phyloP scores from a whole-genome alignment of 2,113 vertebrate species.

The Labeo catla region DNA sequence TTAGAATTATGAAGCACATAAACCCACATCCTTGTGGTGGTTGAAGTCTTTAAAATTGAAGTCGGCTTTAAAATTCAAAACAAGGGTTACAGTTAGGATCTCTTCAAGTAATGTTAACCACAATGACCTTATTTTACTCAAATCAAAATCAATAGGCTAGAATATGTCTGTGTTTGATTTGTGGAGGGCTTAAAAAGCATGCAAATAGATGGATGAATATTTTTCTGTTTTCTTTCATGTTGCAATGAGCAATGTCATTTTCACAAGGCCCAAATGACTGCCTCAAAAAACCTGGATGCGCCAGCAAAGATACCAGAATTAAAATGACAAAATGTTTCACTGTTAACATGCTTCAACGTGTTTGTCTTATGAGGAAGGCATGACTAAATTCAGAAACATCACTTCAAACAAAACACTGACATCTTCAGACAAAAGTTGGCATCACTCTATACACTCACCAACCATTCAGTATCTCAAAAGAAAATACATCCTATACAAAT shows the following conservation, averaged over 20 bases:
- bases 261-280: background rate
- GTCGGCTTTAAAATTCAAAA: background rate
- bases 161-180: background rate
- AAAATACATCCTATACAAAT: background rate
- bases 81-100: background rate
- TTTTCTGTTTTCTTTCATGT: background rate
- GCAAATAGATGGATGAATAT: background rate
- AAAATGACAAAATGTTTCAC: background rate
- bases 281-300: background rate
- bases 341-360: background rate
- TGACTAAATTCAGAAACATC: background rate
- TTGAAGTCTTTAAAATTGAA: background rate
- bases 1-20: background rate
- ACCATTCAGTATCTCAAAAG: background rate
- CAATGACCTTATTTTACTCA: background rate
- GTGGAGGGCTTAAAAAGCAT: background rate
- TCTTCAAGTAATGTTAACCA: background rate
- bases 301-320: background rate
- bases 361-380: background rate
- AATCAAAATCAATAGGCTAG: background rate
- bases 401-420: conserved; percentile 33
- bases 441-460: background rate
- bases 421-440: conserved; percentile 35
- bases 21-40: background rate
- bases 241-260: background rate